Evolutionary conservation across 1,140 invertebrate species (phyloP), one percentile per base, ranked within the genome.

Genomic region (Diorhabda elongata): DNA sequence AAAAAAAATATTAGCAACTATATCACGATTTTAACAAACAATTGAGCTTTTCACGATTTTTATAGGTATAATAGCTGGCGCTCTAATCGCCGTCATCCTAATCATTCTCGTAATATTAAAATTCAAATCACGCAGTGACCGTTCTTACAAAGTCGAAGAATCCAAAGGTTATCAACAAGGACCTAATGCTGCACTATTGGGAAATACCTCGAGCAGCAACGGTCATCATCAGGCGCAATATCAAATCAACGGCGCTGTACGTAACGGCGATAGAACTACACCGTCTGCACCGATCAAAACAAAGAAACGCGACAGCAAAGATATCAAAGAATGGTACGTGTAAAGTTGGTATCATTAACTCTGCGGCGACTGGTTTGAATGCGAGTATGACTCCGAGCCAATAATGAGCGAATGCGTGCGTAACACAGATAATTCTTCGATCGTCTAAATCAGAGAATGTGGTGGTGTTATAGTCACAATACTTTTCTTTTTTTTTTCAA

Each of bases 321-420:
- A 95, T 81, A 91, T 96, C 72, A 96, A 95, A 87, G 94, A 96
- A 83, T 96, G 94, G 94, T 96, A 95, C 81, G 94, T 96, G 80
- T 94, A 89, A 74, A 67, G 63, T 52, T 26, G 45, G 60, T 47
- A 43, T 41, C 11, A 41, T 52, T 41, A 43, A 9, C 41, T 44
- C 26, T 26, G 0, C 1, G 26, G 11, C 45, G 26, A 56, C 26
- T 42, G 66, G 65, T 45, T 69, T 63, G 52, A 44, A 66, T 58
- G 45, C 47, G 69, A 72, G 75, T 8, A 52, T 52, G 47, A 78
- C 77, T 81, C 78, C 78, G 78, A 80, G 79, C 78, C 78, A 80
- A 72, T 52, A 42, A 44, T 72, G 68, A 61, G 56, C 8, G 59
- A 61, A 43, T 43, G 26, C 5, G 59, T 42, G 26, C 8, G 59